Evolutionary conservation across 2,113 vertebrate genomes (phyloP), one percentile per base, ranked within the genome.

Genomic region (Crotalus viridis): DNA sequence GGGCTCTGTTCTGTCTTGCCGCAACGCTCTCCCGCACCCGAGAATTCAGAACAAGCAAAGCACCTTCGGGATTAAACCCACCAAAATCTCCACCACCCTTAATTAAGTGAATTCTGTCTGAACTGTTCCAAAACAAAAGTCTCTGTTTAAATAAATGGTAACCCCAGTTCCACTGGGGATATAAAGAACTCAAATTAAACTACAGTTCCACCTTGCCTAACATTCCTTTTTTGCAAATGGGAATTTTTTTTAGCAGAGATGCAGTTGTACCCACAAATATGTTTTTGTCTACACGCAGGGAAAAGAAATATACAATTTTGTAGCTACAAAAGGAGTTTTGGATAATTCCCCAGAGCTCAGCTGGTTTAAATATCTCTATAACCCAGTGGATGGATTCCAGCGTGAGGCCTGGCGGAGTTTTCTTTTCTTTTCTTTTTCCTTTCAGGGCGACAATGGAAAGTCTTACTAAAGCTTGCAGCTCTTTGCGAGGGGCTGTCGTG

Each of bases 401-500:
- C 39, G 13, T 10, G 59, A 8, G 48, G 28, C 15, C 15, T 51
- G 89, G 24, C 21, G 52, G 26, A 7, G 51, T 51, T 59, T 39
- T 1, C 10, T 48, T 51, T 17, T 86, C 43, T 88, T 19, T 9
- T 46, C 46, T 48, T 61, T 92, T 43, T 21, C 90, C 51, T 17
- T 85, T 4, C 91, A 48, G 24, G 48, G 56, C 7, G 89, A 81
- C 0, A 21, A 61, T 19, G 87, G 46, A 54, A 89, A 85, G 1
- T 93, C 48, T 26, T 17, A 81, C 12, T 17, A 85, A 43, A 12
- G 59, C 85, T 54, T 91, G 81, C 3, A 92, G 94, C 86, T n/a
- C 93, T 94, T 48, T 28, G 52, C 39, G 51, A 59, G 57, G 91
- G 74, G 90, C 93, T 69, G 93, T 95, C 90, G 74, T 10, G 8